Percentiles rank a stretch among this genome's conserved stretches.
These are phyloP conservation scores for Anolis sagrei DNA, from an alignment of 2,113 vertebrate species.

Conservation along the genomic window DNA sequence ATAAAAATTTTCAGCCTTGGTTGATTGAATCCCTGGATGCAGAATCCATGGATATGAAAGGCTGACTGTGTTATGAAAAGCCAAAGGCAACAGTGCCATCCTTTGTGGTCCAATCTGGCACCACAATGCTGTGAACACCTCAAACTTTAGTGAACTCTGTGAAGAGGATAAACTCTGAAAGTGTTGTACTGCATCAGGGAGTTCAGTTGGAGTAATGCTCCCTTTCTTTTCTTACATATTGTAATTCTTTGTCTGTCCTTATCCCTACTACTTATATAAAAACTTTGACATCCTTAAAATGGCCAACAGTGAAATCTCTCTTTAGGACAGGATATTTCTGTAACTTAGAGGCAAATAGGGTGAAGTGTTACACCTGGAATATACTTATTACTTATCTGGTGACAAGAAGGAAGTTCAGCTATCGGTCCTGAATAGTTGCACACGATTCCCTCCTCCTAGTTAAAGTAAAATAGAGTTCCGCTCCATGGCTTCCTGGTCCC, in stretches of 20 bases:
- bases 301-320: not conserved
- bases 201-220: not conserved
- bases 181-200: not conserved
- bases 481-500: not conserved
- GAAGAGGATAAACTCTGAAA: not conserved
- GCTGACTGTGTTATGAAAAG: not conserved
- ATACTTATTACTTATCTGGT: not conserved
- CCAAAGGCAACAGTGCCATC: not conserved
- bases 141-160: not conserved
- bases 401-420: not conserved
- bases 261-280: not conserved
- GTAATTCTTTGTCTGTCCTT: not conserved
- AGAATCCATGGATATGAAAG: too few relatives aligned
- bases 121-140: not conserved
- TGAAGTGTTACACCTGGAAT: not conserved
- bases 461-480: not conserved
- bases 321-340: not conserved
- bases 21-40: too few relatives aligned
- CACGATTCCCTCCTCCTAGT: accelerated
- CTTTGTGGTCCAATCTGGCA: not conserved
- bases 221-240: not conserved
- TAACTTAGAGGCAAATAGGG: not conserved
- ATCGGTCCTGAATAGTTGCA: accelerated
- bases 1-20: too few relatives aligned
- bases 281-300: not conserved